Evolutionary conservation across 1,140 invertebrate species (phyloP).

Genomic region (Cherax destructor): DNA sequence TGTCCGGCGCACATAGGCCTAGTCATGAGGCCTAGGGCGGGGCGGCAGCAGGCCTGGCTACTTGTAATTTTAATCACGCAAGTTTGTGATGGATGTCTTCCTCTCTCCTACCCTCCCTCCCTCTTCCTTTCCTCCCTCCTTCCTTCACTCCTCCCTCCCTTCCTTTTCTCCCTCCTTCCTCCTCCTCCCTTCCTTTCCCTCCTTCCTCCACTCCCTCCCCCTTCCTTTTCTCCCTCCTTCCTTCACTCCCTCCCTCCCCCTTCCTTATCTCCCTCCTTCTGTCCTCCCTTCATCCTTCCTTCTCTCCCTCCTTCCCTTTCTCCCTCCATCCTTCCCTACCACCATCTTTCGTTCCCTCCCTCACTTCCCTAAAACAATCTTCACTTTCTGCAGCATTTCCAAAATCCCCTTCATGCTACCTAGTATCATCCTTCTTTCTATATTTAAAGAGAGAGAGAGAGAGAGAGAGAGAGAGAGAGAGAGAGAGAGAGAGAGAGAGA

Average conservation of each 20-base stretch:
- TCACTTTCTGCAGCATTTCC: no score
- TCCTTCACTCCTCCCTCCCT: no score
- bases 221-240: neutral
- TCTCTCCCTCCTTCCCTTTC: no score
- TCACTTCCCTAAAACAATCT: no score
- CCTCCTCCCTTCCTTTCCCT: neutral
- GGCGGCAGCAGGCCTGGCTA: neutral
- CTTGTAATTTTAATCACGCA: conserved; percentile 37
- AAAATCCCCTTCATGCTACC: no score
- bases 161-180: neutral
- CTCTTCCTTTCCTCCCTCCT: neutral
- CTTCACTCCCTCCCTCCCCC: neutral
- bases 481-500: conserved; percentile 11
- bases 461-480: conserved; percentile 9
- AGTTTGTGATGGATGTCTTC: neutral
- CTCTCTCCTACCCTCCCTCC: neutral
- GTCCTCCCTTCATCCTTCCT: no score
- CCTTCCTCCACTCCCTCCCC: neutral
- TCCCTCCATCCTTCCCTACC: no score
- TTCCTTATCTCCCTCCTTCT: no score
- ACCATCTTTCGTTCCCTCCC: no score
- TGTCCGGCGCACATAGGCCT: neutral
- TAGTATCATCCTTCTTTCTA: neutral
- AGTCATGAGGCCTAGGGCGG: neutral
- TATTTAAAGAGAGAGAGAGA: no score